Evolutionary conservation across 2,797 vertebrate species (phyloP), one percentile per base, ranked within the genome.

Genomic region (Paguma larvata): DNA sequence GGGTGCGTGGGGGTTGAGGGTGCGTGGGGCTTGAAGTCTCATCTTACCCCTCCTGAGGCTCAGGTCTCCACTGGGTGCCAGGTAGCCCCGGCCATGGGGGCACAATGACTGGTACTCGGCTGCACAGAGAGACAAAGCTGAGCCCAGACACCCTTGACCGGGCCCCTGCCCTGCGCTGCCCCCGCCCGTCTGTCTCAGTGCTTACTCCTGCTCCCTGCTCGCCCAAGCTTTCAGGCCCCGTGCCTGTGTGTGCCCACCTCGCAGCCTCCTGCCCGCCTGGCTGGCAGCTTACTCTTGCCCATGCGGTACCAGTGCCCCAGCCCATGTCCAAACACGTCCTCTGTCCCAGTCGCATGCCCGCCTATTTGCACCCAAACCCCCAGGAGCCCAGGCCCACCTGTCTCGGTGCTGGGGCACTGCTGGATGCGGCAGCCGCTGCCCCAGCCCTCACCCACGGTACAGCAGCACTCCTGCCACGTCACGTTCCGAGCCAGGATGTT

Each of bases 381-480:
- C 44, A 1, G 0, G 10, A 32, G 59, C 41, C 62, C 77, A 30
- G 0, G 65, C 97, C 62, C 96, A 99, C 99, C 99, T 98, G 99
- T 99, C 97, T 98, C 98, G 0, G 72, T 34, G 32, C 95, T 2
- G 0, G 99, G 99, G 56, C 99, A 99, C 96, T 98, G 82, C 90
- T 98, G 98, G 95, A 99, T 98, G 16, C 98, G 98, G 97, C 99
- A 99, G 94, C 98, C 98, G 5, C 98, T 95, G 9, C 99, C 99
- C 99, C 99, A 99, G 72, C 98, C 99, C 92, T 99, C 98, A 0
- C 99, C 99, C 38, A 99, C 97, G 0, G 99, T 99, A 95, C 99
- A 99, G 98, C 99, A 99, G 98, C 99, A 99, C 96, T 99, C 99
- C 97, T 99, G 99, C 73, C 97, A 99, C 0, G 98, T 99, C 97